Percentiles rank a stretch among this genome's conserved stretches.
Evolutionary conservation across 2,113 vertebrate genomes (phyloP).

Genomic region (Oryzias javanicus): DNA sequence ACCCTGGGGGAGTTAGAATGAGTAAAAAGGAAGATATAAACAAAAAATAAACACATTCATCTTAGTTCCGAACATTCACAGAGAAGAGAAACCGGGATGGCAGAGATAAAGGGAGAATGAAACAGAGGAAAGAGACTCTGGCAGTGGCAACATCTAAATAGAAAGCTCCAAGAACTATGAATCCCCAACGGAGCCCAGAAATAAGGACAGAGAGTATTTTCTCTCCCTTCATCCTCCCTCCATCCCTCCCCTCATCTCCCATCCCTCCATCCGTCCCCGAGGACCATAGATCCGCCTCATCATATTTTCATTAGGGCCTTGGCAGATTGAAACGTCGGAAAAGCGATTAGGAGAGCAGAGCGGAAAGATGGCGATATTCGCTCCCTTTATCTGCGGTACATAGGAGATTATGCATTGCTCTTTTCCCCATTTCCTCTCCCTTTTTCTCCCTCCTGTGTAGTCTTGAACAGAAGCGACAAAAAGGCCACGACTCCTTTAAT

Average conservation of each 20-base stretch:
- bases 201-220: constrained; percentile 88
- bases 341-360: constrained; percentile 69
- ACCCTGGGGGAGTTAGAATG: constrained; percentile 51
- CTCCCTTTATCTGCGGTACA: constrained; percentile 64
- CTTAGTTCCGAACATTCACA: constrained; percentile 29
- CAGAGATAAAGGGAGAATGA: constrained; percentile 50
- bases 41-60: constrained; percentile 65
- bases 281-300: constrained; percentile 75
- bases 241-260: constrained; percentile 52
- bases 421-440: constrained; percentile 16
- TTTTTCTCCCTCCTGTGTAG: constrained; percentile 37
- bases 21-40: constrained; percentile 46
- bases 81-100: constrained; percentile 49
- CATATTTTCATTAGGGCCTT: constrained; percentile 78
- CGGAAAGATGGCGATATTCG: constrained; percentile 64
- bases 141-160: constrained; percentile 74
- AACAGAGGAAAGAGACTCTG: constrained; percentile 47
- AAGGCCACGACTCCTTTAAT: constrained; percentile 67
- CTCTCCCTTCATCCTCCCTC: constrained; percentile 75
- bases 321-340: constrained; percentile 77
- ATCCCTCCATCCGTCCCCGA: constrained; percentile 59
- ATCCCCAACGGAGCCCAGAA: constrained; percentile 87
- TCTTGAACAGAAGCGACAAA: constrained; percentile 53
- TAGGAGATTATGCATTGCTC: constrained; percentile 61
- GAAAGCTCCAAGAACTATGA: constrained; percentile 85